Evolutionary conservation across 1,140 invertebrate genomes (phyloP).

Genomic region (Drosophila saltans): DNA sequence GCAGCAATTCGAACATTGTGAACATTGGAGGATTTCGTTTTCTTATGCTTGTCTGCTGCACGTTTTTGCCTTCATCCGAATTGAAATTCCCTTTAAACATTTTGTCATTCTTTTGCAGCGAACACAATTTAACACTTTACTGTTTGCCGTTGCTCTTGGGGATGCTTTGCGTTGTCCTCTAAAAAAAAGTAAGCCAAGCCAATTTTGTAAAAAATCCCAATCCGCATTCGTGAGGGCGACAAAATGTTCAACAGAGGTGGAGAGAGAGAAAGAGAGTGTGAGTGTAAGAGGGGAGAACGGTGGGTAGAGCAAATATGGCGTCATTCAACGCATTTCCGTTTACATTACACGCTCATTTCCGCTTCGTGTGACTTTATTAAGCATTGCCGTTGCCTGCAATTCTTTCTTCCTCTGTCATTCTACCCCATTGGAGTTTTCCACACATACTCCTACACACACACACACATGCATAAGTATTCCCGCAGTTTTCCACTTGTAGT

Average conservation of each 20-base stretch:
- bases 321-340: conserved; percentile 77
- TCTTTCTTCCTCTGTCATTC: conserved; percentile 19
- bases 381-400: conserved; percentile 54
- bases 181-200: conserved; percentile 47
- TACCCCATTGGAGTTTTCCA: conserved; percentile 17
- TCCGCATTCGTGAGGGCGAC: conserved; percentile 6
- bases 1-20: conserved; percentile 15
- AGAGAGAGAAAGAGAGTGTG: not conserved
- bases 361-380: conserved; percentile 78
- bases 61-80: conserved; percentile 17
- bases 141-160: conserved; percentile 53
- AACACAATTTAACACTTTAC: conserved; percentile 80
- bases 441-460: not conserved
- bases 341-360: conserved; percentile 81
- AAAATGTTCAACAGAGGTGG: conserved; percentile 5
- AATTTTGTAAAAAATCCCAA: conserved; percentile 29
- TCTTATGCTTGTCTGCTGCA: not conserved
- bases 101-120: conserved; percentile 44
- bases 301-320: conserved; percentile 64
- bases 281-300: not conserved
- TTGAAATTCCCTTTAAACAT: conserved; percentile 34
- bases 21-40: not conserved
- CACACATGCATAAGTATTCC: not conserved
- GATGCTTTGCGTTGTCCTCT: conserved; percentile 25
- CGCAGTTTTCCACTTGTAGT: conserved; percentile 57